Percentiles rank a stretch among this genome's conserved stretches.
phyloP scores from a whole-genome alignment of 2,797 vertebrate genomes.

The Petrocephalus schoutedeni region DNA sequence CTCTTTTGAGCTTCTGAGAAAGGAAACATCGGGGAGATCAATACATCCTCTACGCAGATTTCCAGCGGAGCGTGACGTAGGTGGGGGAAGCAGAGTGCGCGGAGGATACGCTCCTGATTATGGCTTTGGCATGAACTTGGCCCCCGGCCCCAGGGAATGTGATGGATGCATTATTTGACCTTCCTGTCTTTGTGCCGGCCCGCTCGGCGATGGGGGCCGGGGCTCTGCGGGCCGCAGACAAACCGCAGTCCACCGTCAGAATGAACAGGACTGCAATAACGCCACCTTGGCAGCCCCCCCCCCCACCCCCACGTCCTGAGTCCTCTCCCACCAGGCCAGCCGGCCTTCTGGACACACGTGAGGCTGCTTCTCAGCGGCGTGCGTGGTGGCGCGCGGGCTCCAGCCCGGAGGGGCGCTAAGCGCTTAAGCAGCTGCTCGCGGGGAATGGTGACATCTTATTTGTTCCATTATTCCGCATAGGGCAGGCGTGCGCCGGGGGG shows the following conservation, averaged over 20 bases:
- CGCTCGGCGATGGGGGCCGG: conserved; percentile 63
- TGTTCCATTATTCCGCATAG: conserved; percentile 66
- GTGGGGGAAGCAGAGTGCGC: conserved; percentile 79
- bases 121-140: conserved; percentile 96
- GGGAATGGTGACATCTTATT: conserved; percentile 71
- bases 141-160: conserved; percentile 77
- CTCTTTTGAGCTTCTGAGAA: conserved; percentile 90
- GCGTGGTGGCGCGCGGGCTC: conserved; percentile 61
- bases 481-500: conserved; percentile 67
- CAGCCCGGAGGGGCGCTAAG: conserved; percentile 53
- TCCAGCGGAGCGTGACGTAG: conserved; percentile 86
- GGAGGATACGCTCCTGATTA: conserved; percentile 87
- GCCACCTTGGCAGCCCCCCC: conserved; percentile 71
- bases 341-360: conserved; percentile 60
- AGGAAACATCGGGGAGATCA: conserved; percentile 88
- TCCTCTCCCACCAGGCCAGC: conserved; percentile 33
- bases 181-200: conserved; percentile 98
- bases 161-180: conserved; percentile 94
- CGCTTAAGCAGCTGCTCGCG: conserved; percentile 71
- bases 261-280: conserved; percentile 74
- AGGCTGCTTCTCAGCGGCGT: conserved; percentile 57
- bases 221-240: conserved; percentile 69
- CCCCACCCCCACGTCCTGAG: conserved; percentile 37
- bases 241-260: conserved; percentile 72
- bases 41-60: conserved; percentile 92